phyloP scores from a whole-genome alignment of 30 jellyfish, hydroid and myxozoan genomes.

The Aurelia aurita complex sp. Pacific region DNA sequence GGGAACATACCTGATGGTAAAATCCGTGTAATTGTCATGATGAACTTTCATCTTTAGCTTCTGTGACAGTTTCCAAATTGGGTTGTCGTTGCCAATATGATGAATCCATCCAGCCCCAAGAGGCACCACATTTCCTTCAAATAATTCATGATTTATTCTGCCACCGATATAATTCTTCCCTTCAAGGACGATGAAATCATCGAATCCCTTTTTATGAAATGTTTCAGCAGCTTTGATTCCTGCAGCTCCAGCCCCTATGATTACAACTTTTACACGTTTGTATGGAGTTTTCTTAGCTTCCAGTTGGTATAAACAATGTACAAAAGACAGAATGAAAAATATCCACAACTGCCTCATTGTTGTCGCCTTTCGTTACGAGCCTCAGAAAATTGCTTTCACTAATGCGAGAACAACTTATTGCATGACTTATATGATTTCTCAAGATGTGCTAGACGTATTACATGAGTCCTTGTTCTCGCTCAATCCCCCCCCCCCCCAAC shows the following conservation, averaged over 20 bases:
- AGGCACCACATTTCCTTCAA: constrained; percentile 39
- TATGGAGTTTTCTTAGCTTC: no score
- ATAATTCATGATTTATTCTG: constrained; percentile 36
- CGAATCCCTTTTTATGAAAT: constrained; percentile 35
- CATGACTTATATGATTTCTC: no score
- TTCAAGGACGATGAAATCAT: constrained; percentile 65
- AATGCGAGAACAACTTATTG: no score
- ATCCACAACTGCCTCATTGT: no score
- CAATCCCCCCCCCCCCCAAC: no score
- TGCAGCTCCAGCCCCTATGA: constrained; percentile 82
- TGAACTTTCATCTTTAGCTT: constrained; percentile 52
- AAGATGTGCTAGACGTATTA: no score
- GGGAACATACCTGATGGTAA: constrained; percentile 43
- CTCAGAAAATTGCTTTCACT: no score
- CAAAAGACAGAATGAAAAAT: no score
- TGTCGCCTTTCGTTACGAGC: no score
- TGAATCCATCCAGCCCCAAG: constrained; percentile 81
- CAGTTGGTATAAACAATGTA: no score
- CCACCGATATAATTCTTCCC: constrained; percentile 74
- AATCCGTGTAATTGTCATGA: constrained; percentile 53
- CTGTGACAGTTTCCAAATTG: constrained; percentile 57
- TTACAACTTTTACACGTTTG: constrained; percentile 40
- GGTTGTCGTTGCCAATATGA: constrained; percentile 41
- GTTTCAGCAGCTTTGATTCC: constrained; percentile 76
- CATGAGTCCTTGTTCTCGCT: no score